Evolutionary conservation across 2,113 vertebrate genomes (phyloP).

Genomic region (Lepus americanus): DNA sequence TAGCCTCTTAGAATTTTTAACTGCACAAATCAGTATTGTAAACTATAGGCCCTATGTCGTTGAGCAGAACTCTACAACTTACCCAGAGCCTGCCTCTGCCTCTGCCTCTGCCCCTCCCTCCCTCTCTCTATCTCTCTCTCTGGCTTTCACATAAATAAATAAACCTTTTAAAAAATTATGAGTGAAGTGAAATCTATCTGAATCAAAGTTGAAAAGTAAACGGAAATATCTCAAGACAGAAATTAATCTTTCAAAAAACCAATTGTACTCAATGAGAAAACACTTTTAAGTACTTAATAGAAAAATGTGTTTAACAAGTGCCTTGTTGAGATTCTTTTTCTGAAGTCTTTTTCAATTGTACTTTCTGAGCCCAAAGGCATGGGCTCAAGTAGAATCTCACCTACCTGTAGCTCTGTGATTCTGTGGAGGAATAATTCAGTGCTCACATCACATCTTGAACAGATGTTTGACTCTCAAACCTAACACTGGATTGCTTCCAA

Average conservation of each 20-base stretch:
- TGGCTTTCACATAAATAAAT: too few relatives aligned
- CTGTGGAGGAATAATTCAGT: conserved; percentile 16
- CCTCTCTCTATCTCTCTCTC: too few relatives aligned
- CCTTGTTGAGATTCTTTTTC: neutral
- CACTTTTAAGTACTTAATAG: neutral
- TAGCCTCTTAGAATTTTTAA: neutral
- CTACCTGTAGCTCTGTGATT: conserved; percentile 37
- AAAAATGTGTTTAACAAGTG: neutral
- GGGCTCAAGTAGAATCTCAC: neutral
- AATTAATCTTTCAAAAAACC: neutral
- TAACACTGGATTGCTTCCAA: conserved; percentile 46
- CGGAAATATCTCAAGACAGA: conserved; percentile 5
- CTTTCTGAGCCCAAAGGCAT: conserved; percentile 10
- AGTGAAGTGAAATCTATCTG: neutral
- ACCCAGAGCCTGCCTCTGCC: too few relatives aligned
- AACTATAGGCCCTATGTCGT: neutral
- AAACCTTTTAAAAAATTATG: too few relatives aligned
- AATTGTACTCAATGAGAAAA: neutral
- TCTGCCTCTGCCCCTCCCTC: too few relatives aligned
- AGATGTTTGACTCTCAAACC: conserved; percentile 65
- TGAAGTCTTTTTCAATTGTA: conserved; percentile 32
- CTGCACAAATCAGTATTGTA: neutral
- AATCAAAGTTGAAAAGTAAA: conserved; percentile 39
- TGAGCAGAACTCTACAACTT: neutral
- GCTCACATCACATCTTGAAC: conserved; percentile 54